Conservation (phyloP, 2,113 vertebrate species). For the Puntigrus tetrazona region DNA sequence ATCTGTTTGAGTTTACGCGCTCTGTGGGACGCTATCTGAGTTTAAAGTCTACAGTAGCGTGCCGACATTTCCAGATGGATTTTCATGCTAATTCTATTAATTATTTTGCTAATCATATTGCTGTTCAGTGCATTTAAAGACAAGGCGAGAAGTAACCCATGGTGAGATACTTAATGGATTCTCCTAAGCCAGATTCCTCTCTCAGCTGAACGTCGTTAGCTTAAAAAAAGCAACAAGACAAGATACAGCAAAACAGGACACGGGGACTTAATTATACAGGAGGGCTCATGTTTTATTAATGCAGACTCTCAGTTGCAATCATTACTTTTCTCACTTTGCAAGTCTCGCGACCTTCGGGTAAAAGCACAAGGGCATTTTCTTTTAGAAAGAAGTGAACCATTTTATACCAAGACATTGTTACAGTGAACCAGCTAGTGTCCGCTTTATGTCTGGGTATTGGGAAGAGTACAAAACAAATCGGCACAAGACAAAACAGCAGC, state of each 20-base stretch:
- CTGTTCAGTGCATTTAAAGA: conserved; percentile 30
- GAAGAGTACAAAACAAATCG: conserved; percentile 45
- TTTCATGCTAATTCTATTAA: conserved; percentile 37
- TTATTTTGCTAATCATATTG: conserved; percentile 44
- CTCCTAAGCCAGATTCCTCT: conserved; percentile 5
- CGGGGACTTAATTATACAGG: conserved; percentile 49
- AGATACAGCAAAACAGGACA: conserved; percentile 48
- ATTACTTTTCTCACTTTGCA: conserved; percentile 31
- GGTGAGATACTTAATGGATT: conserved; percentile 47
- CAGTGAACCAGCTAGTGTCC: conserved; percentile 49
- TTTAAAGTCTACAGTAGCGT: conserved; percentile 26
- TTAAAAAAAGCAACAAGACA: conserved; percentile 35
- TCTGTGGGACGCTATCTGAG: background rate
- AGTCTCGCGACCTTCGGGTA: conserved; percentile 1
- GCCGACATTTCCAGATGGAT: conserved; percentile 40
- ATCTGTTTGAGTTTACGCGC: background rate
- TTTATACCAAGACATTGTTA: conserved; percentile 71
- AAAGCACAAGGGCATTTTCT: background rate
- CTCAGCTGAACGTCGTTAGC: conserved; percentile 40
- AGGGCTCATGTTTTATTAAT: conserved; percentile 58
- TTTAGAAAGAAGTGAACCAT: conserved; percentile 64
- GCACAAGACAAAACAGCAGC: conserved; percentile 70
- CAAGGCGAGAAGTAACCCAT: conserved; percentile 20
- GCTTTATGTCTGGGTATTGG: conserved; percentile 51
- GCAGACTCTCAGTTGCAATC: conserved; percentile 33